A percentile compares a stretch with the other conserved stretches of the same genome.
These are phyloP conservation scores for Acrocephalus scirpaceus DNA, from an alignment of 2,797 vertebrate genomes.

Conservation along the genomic window DNA sequence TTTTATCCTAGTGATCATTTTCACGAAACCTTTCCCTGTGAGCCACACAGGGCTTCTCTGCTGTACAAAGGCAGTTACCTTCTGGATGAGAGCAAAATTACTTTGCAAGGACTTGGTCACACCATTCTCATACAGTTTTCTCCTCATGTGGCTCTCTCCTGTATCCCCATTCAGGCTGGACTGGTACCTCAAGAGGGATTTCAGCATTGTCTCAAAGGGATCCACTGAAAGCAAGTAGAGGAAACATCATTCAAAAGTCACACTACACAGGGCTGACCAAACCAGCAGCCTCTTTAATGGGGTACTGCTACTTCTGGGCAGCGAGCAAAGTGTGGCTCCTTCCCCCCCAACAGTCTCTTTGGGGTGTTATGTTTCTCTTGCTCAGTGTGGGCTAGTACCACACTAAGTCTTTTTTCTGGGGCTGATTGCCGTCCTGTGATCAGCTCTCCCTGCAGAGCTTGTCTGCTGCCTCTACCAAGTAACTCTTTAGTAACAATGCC, in stretches of 20 bases:
- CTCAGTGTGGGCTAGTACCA: background rate
- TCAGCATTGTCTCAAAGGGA: conserved; percentile 96
- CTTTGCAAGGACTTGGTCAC: conserved; percentile 85
- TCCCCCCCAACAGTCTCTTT: background rate
- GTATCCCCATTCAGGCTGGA: conserved; percentile 79
- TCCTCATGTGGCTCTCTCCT: conserved; percentile 82
- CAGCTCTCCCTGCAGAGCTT: background rate
- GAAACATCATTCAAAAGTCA: background rate
- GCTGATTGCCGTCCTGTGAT: background rate
- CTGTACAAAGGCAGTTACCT: conserved; percentile 69
- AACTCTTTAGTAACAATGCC: background rate
- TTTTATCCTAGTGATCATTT: background rate
- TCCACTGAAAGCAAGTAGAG: conserved; percentile 80
- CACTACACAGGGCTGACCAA: background rate
- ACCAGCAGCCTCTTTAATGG: background rate
- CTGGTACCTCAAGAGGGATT: conserved; percentile 92
- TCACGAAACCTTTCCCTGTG: background rate
- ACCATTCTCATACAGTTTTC: conserved; percentile 87
- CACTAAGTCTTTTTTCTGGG: background rate
- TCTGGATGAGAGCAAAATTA: conserved; percentile 85
- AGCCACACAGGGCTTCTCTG: background rate
- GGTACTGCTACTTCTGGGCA: background rate
- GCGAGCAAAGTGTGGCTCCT: background rate
- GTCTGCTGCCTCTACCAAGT: background rate
- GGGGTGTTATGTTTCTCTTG: background rate